Percentiles rank a stretch among this genome's conserved stretches.
phyloP scores from a whole-genome alignment of 2,888 invertebrate genomes.

The Euclidia mi region DNA sequence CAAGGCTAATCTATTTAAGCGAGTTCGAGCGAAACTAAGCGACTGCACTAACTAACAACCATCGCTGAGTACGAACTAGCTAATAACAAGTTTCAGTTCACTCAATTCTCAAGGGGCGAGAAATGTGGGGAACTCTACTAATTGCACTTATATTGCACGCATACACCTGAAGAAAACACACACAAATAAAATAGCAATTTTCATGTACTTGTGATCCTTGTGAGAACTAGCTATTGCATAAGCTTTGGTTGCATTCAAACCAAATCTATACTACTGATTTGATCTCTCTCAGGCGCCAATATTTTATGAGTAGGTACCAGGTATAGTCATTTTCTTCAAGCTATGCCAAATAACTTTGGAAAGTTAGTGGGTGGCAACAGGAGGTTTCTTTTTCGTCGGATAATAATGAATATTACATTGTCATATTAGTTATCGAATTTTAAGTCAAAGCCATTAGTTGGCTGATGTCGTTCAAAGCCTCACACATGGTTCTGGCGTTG shows the following conservation, averaged over 20 bases:
- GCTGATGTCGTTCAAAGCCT: too few relatives aligned
- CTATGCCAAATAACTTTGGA: too few relatives aligned
- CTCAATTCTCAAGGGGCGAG: background rate
- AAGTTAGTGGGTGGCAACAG: too few relatives aligned
- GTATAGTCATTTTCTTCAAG: too few relatives aligned
- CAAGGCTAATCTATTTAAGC: conserved; percentile 11
- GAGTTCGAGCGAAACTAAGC: conserved; percentile 1
- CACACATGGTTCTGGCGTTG: too few relatives aligned
- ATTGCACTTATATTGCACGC: background rate
- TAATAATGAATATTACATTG: too few relatives aligned
- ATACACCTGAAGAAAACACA: background rate
- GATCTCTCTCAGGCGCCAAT: background rate
- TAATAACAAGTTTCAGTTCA: conserved; percentile 5
- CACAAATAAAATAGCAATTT: background rate
- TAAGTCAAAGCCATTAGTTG: too few relatives aligned
- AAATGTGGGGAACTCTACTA: conserved; percentile 14
- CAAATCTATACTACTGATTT: background rate
- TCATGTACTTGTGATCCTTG: background rate
- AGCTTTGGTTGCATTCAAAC: background rate
- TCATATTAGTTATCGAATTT: too few relatives aligned
- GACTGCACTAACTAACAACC: conserved; percentile 11
- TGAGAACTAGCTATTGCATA: background rate
- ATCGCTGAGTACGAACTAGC: conserved; percentile 5
- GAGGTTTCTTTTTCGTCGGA: too few relatives aligned
- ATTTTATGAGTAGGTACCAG: too few relatives aligned